phyloP scores from a whole-genome alignment of 2,797 vertebrate genomes.

The Rhinella marina region DNA sequence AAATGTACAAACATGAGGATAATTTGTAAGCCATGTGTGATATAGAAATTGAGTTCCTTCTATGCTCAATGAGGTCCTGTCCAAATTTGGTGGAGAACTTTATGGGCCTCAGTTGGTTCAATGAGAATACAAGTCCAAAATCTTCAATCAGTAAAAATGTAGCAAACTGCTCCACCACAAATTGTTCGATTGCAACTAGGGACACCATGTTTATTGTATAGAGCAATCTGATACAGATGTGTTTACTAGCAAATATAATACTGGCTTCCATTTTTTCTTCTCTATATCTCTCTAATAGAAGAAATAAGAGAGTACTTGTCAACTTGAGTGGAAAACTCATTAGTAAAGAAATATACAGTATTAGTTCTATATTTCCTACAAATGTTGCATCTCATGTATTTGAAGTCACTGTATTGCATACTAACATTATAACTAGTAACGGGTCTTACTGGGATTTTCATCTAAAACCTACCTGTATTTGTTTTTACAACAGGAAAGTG shows the following conservation, averaged over 20 bases:
- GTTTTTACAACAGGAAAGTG: slow-evolving; percentile 38
- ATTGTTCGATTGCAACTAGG: neutral
- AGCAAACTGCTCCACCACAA: neutral
- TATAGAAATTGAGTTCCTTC: too few species aligned
- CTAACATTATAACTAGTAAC: slow-evolving; percentile 9
- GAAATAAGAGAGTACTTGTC: neutral
- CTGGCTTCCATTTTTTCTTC: neutral
- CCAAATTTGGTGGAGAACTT: neutral
- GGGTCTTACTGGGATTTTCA: neutral
- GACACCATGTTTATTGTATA: neutral
- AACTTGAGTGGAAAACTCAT: neutral
- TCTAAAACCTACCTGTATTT: neutral
- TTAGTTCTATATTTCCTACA: neutral
- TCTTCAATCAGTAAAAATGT: neutral
- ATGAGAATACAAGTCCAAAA: neutral
- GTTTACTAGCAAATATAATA: neutral
- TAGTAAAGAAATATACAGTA: neutral
- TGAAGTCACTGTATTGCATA: slow-evolving; percentile 1
- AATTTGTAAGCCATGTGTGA: too few species aligned
- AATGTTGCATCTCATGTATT: neutral
- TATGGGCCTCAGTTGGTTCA: neutral
- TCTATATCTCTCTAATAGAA: neutral
- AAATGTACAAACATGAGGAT: neutral
- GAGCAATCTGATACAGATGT: neutral
- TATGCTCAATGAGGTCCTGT: neutral